phyloP scores from a whole-genome alignment of 2,797 vertebrate genomes.

The Pogoniulus pusillus region DNA sequence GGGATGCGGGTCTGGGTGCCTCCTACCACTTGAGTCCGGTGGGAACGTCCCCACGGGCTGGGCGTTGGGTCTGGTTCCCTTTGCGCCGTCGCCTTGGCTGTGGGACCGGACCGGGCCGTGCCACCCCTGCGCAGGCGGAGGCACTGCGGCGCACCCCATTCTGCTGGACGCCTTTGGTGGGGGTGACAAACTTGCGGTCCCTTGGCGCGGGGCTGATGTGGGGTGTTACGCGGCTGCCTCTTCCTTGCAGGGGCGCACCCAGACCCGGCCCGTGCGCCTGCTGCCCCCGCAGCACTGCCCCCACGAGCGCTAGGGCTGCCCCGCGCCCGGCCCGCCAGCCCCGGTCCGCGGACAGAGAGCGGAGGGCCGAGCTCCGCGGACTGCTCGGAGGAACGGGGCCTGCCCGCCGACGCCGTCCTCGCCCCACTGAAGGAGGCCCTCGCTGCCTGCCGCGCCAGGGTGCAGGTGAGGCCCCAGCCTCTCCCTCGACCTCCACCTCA shows the following conservation, averaged over 20 bases:
- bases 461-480: constrained; percentile 74
- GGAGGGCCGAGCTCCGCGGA: not conserved
- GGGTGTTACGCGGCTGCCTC: not conserved
- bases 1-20: too few species aligned
- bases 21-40: not conserved
- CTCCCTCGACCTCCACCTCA: fast-evolving
- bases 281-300: constrained; percentile 45
- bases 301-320: constrained; percentile 62
- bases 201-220: too few species aligned
- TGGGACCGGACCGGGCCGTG: not conserved
- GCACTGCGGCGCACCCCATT: too few species aligned
- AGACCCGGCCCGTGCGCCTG: not conserved
- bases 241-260: not conserved
- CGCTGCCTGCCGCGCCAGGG: constrained; percentile 75
- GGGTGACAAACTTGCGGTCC: not conserved
- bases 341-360: constrained; percentile 21
- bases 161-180: too few species aligned
- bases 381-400: not conserved
- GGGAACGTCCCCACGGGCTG: not conserved
- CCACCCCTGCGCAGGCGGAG: not conserved
- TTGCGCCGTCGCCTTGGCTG: not conserved
- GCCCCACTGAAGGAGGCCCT: constrained; percentile 78
- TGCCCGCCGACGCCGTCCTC: constrained; percentile 73
- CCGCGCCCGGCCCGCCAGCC: constrained; percentile 33
- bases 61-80: too few species aligned